A percentile compares a stretch with the other conserved stretches of the same genome.
phyloP scores from a whole-genome alignment of 2,113 vertebrate genomes.

The Donacobius atricapilla region DNA sequence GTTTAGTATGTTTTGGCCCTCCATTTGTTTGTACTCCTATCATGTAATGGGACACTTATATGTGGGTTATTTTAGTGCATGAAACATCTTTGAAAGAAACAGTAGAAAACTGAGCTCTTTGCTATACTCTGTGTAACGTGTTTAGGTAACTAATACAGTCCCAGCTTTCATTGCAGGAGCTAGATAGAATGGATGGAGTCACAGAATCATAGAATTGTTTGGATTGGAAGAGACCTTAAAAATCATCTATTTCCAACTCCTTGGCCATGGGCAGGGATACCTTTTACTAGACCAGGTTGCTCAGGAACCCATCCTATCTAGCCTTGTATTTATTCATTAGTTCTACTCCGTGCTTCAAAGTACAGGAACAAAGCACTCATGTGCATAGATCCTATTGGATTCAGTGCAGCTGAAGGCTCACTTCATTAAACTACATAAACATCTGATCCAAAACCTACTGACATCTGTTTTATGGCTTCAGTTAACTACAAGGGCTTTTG shows the following conservation, averaged over 20 bases:
- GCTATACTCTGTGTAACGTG: background rate
- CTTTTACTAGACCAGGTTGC: background rate
- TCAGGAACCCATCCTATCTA: background rate
- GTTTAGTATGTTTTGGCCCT: background rate
- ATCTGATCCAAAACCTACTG: background rate
- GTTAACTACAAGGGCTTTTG: background rate
- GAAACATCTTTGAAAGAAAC: background rate
- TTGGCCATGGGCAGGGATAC: background rate
- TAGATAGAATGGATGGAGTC: background rate
- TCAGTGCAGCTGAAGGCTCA: background rate
- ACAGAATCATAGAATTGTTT: background rate
- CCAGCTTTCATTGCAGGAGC: background rate
- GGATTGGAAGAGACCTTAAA: background rate
- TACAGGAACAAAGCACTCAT: background rate
- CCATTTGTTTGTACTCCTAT: background rate
- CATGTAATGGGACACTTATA: background rate
- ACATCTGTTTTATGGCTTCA: background rate
- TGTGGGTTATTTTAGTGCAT: background rate
- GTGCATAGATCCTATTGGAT: background rate
- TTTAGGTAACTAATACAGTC: background rate
- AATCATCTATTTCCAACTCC: background rate
- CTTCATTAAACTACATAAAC: background rate
- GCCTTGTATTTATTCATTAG: background rate
- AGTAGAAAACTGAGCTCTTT: background rate
- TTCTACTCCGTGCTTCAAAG: background rate